Evolutionary conservation across 2,888 invertebrate species (phyloP), one percentile per base, ranked within the genome.

Genomic region (Hedychridium roseum): DNA sequence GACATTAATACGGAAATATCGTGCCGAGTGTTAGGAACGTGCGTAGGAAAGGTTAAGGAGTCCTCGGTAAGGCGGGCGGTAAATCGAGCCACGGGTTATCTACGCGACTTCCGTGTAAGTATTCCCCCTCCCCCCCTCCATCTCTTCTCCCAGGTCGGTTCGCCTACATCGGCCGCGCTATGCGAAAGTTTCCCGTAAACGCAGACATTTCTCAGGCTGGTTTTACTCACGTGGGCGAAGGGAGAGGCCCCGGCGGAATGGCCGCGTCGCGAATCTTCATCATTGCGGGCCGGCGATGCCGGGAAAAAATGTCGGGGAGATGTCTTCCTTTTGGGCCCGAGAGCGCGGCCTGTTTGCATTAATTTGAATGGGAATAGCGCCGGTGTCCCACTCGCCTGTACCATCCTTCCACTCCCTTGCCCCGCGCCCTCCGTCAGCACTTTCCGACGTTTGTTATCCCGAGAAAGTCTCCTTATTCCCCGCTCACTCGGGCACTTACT

Each of bases 321-420:
- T 57, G 51, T 60, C 56, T 31, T 52, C 36, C 52, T 64, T 62
- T 62, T 64, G 64, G 54, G 42, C 49, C 40, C 56, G 55, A 50
- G 50, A 58, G 50, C 57, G 41, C 52, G 43, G 58, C 58, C 60
- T 64, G 68, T 71, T 71, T 71, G 71, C 71, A 71, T 71, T 71
- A 68, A 71, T 71, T 71, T 71, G 71, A 71, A 71, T 71, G 62
- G 67, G 66, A 71, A 71, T 71, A 66, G 70, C 66, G 47, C 38
- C 41, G 51, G 51, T 50, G 58, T 55, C 54, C 60, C 38, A 31
- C 50, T 42, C 57, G 51, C 41, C 57, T 46, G n/a, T 55, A 40
- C 26, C 48, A 28, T 37, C 20, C 28, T 27, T 44, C 49, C 49
- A 39, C 37, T 42, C 42, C 36, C 18, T 40, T 49, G 40, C 38